phyloP scores from a whole-genome alignment of 2,797 vertebrate species.

The Fistularia tabacaria region DNA sequence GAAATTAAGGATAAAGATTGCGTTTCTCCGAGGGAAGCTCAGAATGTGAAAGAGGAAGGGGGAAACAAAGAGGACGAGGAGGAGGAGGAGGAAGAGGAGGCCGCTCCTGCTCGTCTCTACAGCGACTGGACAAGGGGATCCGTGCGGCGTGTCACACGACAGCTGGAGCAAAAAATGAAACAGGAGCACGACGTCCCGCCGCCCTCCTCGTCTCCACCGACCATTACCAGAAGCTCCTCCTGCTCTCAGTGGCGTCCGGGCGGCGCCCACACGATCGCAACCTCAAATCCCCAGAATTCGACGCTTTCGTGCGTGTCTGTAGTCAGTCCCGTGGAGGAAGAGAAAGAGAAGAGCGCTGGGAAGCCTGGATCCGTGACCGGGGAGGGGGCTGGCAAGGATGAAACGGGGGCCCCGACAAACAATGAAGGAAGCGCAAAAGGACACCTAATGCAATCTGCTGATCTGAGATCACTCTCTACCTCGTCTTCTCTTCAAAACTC shows the following conservation, averaged over 20 bases:
- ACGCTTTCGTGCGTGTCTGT: neutral
- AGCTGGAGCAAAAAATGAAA: constrained; percentile 90
- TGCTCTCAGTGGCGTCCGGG: constrained; percentile 62
- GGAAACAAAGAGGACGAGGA: constrained; percentile 60
- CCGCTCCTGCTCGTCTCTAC: constrained; percentile 33
- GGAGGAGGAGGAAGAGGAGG: neutral
- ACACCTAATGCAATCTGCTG: constrained; percentile 48
- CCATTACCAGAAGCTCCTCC: constrained; percentile 35
- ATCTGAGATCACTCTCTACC: constrained; percentile 51
- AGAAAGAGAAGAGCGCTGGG: constrained; percentile 27
- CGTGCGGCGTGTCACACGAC: constrained; percentile 85
- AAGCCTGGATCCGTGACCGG: constrained; percentile 11
- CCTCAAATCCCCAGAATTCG: constrained; percentile 51
- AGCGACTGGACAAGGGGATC: constrained; percentile 86
- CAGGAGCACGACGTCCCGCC: constrained; percentile 76
- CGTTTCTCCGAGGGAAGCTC: constrained; percentile 41
- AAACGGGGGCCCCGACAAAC: constrained; percentile 11
- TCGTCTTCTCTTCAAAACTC: constrained; percentile 21
- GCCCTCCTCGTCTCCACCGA: constrained; percentile 52
- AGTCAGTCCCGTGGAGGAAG: constrained; percentile 24
- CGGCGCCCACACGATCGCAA: constrained; percentile 61
- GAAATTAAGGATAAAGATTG: constrained; percentile 34
- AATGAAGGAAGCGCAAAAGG: constrained; percentile 45
- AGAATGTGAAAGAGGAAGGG: constrained; percentile 56
- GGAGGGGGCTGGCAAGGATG: constrained; percentile 9